Evolutionary conservation across 2,888 invertebrate species (phyloP).

Genomic region (Drosophila mettleri): DNA sequence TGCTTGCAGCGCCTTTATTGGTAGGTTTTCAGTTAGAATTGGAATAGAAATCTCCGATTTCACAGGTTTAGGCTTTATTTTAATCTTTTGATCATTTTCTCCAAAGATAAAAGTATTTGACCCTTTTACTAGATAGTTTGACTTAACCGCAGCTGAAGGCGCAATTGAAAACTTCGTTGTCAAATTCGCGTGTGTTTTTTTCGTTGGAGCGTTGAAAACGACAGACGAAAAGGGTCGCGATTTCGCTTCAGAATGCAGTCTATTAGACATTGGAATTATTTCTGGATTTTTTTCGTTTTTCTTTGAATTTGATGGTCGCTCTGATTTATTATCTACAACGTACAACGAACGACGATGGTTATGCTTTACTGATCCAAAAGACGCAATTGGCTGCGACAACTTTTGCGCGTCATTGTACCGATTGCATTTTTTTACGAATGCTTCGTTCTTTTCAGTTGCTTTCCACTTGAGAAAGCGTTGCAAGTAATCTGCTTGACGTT

Average conservation of each 20-base stretch:
- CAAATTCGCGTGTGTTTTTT: background rate
- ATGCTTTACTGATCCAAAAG: background rate
- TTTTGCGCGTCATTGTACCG: background rate
- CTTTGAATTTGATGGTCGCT: background rate
- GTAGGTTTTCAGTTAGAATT: background rate
- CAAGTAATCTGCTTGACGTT: slow-evolving; percentile 29
- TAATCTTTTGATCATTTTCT: background rate
- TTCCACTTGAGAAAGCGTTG: slow-evolving; percentile 47
- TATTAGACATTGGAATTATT: background rate
- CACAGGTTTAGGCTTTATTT: background rate
- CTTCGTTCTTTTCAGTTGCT: slow-evolving; percentile 17
- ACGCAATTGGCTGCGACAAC: background rate
- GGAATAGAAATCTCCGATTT: background rate
- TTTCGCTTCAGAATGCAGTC: background rate
- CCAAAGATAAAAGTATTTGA: background rate
- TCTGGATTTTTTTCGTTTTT: background rate
- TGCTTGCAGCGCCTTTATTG: background rate
- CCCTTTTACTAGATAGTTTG: background rate
- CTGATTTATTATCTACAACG: slow-evolving; percentile 3
- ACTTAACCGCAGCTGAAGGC: background rate
- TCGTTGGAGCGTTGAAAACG: background rate
- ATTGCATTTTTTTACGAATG: background rate
- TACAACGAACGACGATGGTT: slow-evolving; percentile 32
- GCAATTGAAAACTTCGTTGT: background rate
- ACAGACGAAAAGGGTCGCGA: background rate